phyloP scores from a whole-genome alignment of 2,797 vertebrate species.

The Scyliorhinus canicula region DNA sequence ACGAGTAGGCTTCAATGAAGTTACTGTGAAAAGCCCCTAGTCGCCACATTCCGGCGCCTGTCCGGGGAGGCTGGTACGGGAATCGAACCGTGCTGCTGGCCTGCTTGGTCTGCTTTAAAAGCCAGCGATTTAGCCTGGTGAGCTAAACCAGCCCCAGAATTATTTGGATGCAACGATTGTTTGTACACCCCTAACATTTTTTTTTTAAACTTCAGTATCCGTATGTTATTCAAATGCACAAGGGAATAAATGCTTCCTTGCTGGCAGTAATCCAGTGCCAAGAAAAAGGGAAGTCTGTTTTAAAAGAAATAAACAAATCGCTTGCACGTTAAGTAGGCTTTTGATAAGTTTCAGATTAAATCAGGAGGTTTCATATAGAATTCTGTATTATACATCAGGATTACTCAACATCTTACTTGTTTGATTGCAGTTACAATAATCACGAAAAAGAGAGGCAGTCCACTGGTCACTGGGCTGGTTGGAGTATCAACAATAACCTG shows the following conservation, averaged over 20 bases:
- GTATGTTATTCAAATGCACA: background rate
- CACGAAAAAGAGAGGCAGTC: slow-evolving; percentile 95
- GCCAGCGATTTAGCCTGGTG: too few species aligned
- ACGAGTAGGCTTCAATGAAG: too few species aligned
- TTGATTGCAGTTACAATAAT: slow-evolving; percentile 97
- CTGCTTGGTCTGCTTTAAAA: too few species aligned
- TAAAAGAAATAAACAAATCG: background rate
- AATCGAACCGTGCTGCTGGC: too few species aligned
- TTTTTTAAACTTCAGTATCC: background rate
- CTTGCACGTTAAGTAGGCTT: background rate
- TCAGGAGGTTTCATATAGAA: slow-evolving; percentile 18
- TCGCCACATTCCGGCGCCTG: too few species aligned
- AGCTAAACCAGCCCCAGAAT: too few species aligned
- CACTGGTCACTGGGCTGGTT: slow-evolving; percentile 96
- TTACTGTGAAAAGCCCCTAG: too few species aligned
- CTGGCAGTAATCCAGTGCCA: too few species aligned
- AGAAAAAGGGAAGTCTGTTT: background rate
- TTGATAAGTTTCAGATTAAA: background rate
- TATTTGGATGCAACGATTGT: background rate
- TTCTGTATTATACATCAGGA: background rate
- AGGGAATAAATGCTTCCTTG: background rate
- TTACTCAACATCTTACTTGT: slow-evolving; percentile 68
- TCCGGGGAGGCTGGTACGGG: too few species aligned
- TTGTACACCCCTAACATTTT: background rate
- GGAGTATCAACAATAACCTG: slow-evolving; percentile 98